Evolutionary conservation across 2,797 vertebrate genomes (phyloP).

Genomic region (Cichlasoma orientale): DNA sequence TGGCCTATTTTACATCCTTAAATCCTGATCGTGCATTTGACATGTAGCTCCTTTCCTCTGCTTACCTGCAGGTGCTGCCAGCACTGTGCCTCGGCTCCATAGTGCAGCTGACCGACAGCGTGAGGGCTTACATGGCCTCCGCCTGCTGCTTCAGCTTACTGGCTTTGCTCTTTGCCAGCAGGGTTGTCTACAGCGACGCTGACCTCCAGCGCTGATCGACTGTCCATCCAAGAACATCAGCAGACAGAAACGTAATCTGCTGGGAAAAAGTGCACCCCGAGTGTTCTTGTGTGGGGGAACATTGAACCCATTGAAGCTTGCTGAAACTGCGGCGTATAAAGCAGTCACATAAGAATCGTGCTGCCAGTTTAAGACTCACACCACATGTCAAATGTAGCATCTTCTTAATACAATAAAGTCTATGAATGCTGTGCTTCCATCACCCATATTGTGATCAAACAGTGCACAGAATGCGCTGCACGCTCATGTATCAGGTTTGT

Average conservation of each 20-base stretch:
- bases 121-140: slow-evolving; percentile 80
- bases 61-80: slow-evolving; percentile 43
- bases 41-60: background rate
- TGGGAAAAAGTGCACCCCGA: background rate
- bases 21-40: background rate
- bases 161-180: slow-evolving; percentile 75
- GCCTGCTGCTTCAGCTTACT: slow-evolving; percentile 82
- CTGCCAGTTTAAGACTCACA: background rate
- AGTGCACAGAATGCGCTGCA: background rate
- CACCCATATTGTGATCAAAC: background rate
- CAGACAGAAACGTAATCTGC: background rate
- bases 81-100: slow-evolving; percentile 52
- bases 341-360: background rate
- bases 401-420: background rate
- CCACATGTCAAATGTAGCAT: background rate
- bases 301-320: background rate
- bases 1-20: background rate
- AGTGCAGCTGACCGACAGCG: slow-evolving; percentile 85
- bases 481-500: background rate
- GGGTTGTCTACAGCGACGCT: slow-evolving; percentile 82
- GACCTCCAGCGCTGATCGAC: slow-evolving; percentile 75
- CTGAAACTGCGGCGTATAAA: background rate
- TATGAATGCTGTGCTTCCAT: background rate
- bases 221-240: background rate
- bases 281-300: background rate